Evolutionary conservation across 2,113 vertebrate genomes (phyloP).

Genomic region (Nothoprocta perdicaria): DNA sequence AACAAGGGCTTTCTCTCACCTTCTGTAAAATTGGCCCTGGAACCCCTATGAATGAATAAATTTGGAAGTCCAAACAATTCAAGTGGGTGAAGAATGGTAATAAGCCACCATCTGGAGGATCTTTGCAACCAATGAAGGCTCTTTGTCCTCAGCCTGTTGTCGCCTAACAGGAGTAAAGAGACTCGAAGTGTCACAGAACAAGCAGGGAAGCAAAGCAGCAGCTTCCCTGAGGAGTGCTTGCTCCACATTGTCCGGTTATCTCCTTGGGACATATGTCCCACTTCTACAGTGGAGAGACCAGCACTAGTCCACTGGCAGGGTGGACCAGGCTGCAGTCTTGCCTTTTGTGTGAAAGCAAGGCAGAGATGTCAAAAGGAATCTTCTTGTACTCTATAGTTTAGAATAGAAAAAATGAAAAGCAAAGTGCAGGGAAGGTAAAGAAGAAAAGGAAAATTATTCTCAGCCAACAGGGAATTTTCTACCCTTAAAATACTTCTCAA

Average conservation of each 20-base stretch:
- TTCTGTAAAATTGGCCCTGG: not conserved
- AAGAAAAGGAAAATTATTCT: not conserved
- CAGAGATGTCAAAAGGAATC: not conserved
- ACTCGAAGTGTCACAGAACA: rapidly evolving
- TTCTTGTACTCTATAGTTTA: not conserved
- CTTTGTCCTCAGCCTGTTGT: not conserved
- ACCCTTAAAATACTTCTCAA: not conserved
- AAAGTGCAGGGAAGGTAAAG: not conserved
- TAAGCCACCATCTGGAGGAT: not conserved
- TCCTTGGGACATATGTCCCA: rapidly evolving
- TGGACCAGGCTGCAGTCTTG: not conserved
- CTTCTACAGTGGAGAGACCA: not conserved
- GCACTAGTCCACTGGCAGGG: not conserved
- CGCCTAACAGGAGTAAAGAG: not conserved
- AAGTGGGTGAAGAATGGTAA: not conserved
- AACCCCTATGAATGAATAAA: not conserved
- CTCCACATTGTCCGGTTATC: not conserved
- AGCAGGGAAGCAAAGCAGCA: not conserved
- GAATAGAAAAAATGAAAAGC: not conserved
- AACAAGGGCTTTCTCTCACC: not conserved
- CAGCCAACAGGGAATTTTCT: not conserved
- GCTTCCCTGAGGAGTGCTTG: not conserved
- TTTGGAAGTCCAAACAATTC: not conserved
- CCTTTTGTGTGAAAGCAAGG: not conserved
- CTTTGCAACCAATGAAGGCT: not conserved